phyloP scores from a whole-genome alignment of 2,888 invertebrate species.

The Anaspis maculata region DNA sequence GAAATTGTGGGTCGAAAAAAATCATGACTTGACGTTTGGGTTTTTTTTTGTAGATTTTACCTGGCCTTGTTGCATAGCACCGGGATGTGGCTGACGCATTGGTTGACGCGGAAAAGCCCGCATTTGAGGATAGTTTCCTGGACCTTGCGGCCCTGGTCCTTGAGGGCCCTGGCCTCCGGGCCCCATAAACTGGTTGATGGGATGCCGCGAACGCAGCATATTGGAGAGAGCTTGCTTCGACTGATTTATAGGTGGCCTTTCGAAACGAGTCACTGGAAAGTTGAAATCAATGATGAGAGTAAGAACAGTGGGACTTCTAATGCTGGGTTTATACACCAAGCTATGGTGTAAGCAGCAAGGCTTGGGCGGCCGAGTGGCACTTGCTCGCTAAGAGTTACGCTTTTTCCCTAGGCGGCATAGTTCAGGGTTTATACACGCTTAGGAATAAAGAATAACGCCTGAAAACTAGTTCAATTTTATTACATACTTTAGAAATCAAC shows the following conservation, averaged over 20 bases:
- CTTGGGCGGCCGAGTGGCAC: too few relatives aligned
- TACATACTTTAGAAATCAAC: too few relatives aligned
- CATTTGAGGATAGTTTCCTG: constrained; percentile 43
- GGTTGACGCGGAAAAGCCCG: constrained; percentile 45
- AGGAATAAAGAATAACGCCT: background rate
- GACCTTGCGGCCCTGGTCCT: constrained; percentile 32
- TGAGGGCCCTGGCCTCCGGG: constrained; percentile 27
- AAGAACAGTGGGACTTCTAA: too few relatives aligned
- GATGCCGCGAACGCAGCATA: constrained; percentile 70
- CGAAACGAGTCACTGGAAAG: constrained; percentile 41
- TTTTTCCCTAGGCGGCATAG: too few relatives aligned
- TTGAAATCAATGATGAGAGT: constrained; percentile 2
- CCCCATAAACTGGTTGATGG: constrained; percentile 44
- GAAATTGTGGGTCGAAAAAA: too few relatives aligned
- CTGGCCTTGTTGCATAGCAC: constrained; percentile 39
- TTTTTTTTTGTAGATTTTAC: too few relatives aligned
- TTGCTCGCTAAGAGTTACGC: too few relatives aligned
- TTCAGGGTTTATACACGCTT: too few relatives aligned
- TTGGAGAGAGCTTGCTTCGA: constrained; percentile 81
- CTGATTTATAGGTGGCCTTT: constrained; percentile 53
- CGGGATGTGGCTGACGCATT: constrained; percentile 40
- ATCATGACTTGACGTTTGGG: too few relatives aligned
- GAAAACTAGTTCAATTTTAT: too few relatives aligned
- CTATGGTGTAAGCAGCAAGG: too few relatives aligned
- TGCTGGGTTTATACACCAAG: too few relatives aligned